Evolutionary conservation across 1,140 invertebrate genomes (phyloP).

Genomic region (Papilio glaucus): DNA sequence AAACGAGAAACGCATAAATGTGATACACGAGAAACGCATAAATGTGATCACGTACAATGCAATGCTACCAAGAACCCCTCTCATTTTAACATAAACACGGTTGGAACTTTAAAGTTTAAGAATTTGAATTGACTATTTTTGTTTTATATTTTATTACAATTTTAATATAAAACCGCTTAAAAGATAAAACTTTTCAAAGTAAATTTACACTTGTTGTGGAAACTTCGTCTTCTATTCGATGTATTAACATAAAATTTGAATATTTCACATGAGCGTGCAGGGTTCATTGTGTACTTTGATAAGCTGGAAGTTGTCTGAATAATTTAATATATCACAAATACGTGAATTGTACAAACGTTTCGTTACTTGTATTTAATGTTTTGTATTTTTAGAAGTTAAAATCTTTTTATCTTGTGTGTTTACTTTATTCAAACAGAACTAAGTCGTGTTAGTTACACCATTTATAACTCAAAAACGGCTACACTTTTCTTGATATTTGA

Average conservation of each 20-base stretch:
- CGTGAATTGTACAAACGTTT: background rate
- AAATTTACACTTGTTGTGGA: background rate
- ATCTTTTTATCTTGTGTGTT: background rate
- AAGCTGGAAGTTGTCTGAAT: constrained; percentile 2
- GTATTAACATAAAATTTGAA: constrained; percentile 18
- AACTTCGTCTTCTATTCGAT: background rate
- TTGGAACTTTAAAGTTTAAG: background rate
- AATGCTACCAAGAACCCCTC: background rate
- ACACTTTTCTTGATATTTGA: too few relatives aligned
- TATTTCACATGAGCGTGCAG: constrained; percentile 13
- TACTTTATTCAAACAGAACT: too few relatives aligned
- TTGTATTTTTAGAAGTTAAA: background rate
- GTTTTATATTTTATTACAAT: background rate
- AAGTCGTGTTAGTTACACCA: too few relatives aligned
- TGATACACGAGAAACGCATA: too few relatives aligned
- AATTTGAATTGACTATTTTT: background rate
- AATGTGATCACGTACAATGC: too few relatives aligned
- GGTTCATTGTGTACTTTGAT: constrained; percentile 17
- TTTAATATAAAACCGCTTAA: background rate
- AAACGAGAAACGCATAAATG: too few relatives aligned
- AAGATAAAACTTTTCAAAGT: constrained; percentile 12
- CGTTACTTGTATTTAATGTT: background rate
- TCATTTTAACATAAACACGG: too few relatives aligned
- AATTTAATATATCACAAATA: constrained; percentile 7
- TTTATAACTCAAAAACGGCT: too few relatives aligned